Base-by-base conservation (phyloP, 2,888 invertebrate genomes). In the Tupiocoris notatus region DNA sequence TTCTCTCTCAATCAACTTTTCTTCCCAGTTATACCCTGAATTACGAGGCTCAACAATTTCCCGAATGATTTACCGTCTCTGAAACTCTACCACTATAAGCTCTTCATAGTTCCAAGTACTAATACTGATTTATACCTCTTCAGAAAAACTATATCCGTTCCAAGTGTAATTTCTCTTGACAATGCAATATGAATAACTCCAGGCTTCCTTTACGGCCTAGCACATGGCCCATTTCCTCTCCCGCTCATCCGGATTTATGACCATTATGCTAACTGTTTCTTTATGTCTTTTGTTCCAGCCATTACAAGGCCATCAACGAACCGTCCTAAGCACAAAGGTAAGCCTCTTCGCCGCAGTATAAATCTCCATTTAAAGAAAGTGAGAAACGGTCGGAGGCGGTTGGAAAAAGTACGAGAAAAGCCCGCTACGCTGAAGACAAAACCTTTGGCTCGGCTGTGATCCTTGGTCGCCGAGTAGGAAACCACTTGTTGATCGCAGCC, bases 291-390 rank as follows among this genome's bases (percentile, higher is more conserved):
- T 70, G 70, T 79, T 79, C 65, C 78, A 79, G 79, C 71, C 58
- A 77, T 79, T 71, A 71, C 79, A 24, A 77, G 77, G 54, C 79
- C 78, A 23, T 61, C 77, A 17, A 78, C 78, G 18, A 75, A 68
- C 71, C 63, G 77, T 23, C 78, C 79, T 25, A 79, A 79, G 54
- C 77, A 79, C 68, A 79, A 79, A 79, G 79, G 79, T 79, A 73
- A 58, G 78, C 54, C 21, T 25, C 65, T 54, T 22, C 62, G 22
- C n/a, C 57, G 25, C 59, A 17, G 18, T 59, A 59, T 70, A 70
- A 70, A 70, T 70, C 59, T 70, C 24, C 58, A 70, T 70, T 70
- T 70, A 24, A 59, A 70, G 59, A 59, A 70, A 70, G 70, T 22
- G 58, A 70, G 59, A 24, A 23, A 24, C 16, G 18, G 24, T 23